Conservation (phyloP, 2,888 invertebrate genomes). For the Micropterix aruncella region DNA sequence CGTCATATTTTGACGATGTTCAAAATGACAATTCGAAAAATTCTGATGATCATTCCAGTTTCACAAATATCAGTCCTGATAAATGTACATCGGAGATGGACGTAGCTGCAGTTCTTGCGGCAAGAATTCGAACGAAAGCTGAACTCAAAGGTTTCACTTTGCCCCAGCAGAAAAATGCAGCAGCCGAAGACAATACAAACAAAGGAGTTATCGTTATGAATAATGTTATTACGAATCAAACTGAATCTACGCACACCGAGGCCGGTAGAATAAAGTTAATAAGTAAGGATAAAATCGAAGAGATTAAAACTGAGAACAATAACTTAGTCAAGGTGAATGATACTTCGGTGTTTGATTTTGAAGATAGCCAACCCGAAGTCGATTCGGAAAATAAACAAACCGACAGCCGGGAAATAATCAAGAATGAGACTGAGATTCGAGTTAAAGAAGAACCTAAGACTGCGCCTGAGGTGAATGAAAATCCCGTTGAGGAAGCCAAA, state of each 20-base stretch:
- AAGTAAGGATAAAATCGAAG: not conserved
- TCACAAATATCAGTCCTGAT: constrained; percentile 14
- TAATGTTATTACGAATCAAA: not conserved
- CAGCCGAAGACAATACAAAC: not conserved
- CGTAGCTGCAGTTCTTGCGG: constrained; percentile 46
- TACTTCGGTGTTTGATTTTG: constrained; percentile 47
- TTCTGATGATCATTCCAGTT: constrained; percentile 13
- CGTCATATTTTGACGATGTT: constrained; percentile 15
- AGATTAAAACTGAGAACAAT: constrained; percentile 5
- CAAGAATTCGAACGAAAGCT: constrained; percentile 74
- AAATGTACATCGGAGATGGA: constrained; percentile 32
- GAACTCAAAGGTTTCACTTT: constrained; percentile 52
- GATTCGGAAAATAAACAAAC: constrained; percentile 46
- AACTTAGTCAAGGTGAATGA: constrained; percentile 4
- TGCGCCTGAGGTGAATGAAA: constrained; percentile 26
- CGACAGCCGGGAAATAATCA: constrained; percentile 37
- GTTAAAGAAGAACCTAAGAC: constrained; percentile 45
- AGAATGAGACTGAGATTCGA: constrained; percentile 37
- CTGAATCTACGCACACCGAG: not conserved
- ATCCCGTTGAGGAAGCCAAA: constrained; percentile 16
- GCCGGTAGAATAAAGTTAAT: not conserved
- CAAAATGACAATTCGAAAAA: constrained; percentile 6
- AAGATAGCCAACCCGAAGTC: constrained; percentile 47
- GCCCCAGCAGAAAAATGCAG: constrained; percentile 8
- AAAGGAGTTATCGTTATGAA: not conserved